A percentile compares a stretch with the other conserved stretches of the same genome.
Conservation (phyloP, 2,888 invertebrate species). For the Idaea aversata region DNA sequence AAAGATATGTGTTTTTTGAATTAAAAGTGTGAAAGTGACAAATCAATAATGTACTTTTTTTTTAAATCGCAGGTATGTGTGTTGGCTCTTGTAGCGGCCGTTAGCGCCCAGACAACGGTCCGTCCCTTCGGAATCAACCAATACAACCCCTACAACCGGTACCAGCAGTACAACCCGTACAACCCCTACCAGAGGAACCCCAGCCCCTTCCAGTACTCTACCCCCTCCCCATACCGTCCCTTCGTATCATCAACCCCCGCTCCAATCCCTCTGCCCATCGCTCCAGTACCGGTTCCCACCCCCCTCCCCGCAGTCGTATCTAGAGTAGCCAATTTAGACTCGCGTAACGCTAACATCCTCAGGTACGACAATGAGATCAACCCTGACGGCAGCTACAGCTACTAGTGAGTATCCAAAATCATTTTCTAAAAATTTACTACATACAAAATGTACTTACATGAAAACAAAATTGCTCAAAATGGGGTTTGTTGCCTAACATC, state of each 20-base stretch:
- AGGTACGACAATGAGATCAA: constrained; percentile 65
- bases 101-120: constrained; percentile 41
- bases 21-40: constrained; percentile 14
- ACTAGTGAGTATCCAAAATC: constrained; percentile 64
- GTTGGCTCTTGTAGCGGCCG: constrained; percentile 49
- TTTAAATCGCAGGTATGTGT: constrained; percentile 43
- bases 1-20: constrained; percentile 5
- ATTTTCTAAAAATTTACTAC: background rate
- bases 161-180: constrained; percentile 15
- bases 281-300: constrained; percentile 13
- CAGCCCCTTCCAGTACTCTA: constrained; percentile 16
- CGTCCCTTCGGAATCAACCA: constrained; percentile 4
- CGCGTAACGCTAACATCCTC: constrained; percentile 49
- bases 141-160: background rate
- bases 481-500: no score
- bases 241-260: constrained; percentile 18
- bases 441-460: background rate
- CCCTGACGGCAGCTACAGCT: constrained; percentile 77
- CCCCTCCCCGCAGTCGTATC: constrained; percentile 10
- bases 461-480: no score
- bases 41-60: constrained; percentile 8
- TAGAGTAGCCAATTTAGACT: constrained; percentile 31
- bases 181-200: constrained; percentile 21
- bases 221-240: constrained; percentile 20
- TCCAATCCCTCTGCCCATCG: constrained; percentile 10